Percentiles rank a stretch among this genome's conserved stretches.
Conservation (phyloP, 1,140 invertebrate genomes). For the Lanistes nyassanus region DNA sequence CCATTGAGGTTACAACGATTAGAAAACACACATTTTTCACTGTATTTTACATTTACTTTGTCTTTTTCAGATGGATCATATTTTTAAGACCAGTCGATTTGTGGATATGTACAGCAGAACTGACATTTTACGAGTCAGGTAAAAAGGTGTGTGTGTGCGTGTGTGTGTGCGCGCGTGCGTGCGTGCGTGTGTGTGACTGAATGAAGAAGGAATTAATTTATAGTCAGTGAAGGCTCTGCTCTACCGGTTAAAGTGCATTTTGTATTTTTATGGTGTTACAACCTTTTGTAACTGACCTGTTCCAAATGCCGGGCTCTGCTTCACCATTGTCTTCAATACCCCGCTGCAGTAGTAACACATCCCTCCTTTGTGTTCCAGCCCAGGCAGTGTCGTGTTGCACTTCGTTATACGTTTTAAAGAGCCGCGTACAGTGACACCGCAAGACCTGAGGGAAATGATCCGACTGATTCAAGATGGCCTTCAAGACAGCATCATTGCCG, state of each 20-base stretch:
- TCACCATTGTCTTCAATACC: no score
- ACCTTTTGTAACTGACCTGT: no score
- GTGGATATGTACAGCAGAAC: slow-evolving; percentile 30
- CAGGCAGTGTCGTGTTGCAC: slow-evolving; percentile 33
- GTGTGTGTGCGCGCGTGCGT: slow-evolving; percentile 11
- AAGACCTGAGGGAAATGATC: slow-evolving; percentile 22
- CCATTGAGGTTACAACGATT: background rate
- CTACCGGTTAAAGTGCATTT: no score
- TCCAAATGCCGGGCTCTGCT: no score
- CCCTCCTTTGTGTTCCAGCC: slow-evolving; percentile 25
- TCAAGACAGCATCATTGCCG: slow-evolving; percentile 23
- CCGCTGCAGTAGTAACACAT: no score
- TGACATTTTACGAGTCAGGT: slow-evolving; percentile 29
- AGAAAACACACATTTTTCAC: background rate
- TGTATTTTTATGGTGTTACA: no score
- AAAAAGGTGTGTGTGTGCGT: slow-evolving; percentile 13
- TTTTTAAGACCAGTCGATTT: slow-evolving; percentile 34
- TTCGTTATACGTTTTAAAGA: slow-evolving; percentile 32
- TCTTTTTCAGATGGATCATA: slow-evolving; percentile 39
- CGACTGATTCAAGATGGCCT: slow-evolving; percentile 30
- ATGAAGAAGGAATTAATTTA: no score
- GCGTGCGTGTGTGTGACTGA: slow-evolving; percentile 17
- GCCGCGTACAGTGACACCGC: slow-evolving; percentile 17
- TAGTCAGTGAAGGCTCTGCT: no score
- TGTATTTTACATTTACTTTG: slow-evolving; percentile 14